Percentiles rank a stretch among this genome's conserved stretches.
These are phyloP conservation scores for Ommatoiulus sabulosus DNA, from an alignment of 2,888 invertebrate genomes.

Conservation along the genomic window DNA sequence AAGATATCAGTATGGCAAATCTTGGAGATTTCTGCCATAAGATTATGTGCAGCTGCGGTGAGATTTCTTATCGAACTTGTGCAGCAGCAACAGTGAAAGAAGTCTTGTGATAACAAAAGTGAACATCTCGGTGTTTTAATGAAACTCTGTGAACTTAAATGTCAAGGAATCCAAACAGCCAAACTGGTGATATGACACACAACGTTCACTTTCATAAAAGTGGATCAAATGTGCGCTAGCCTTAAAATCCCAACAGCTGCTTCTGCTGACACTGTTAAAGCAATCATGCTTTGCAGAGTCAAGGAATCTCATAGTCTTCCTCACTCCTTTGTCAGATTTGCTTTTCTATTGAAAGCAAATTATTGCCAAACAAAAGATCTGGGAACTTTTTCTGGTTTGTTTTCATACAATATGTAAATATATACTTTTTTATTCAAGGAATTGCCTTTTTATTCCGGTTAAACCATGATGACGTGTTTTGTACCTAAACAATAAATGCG, in stretches of 20 bases:
- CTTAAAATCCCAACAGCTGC: background rate
- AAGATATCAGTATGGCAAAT: background rate
- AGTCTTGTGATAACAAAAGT: slow-evolving; percentile 17
- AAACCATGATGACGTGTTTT: slow-evolving; percentile 2
- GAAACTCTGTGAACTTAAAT: background rate
- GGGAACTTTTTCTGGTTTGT: slow-evolving; percentile 47
- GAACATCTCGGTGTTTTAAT: background rate
- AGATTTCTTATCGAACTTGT: background rate
- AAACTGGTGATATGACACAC: background rate
- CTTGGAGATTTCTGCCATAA: background rate
- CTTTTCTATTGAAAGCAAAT: slow-evolving; percentile 35
- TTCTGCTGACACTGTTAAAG: background rate
- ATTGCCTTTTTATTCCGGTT: slow-evolving; percentile 22
- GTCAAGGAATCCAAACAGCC: background rate
- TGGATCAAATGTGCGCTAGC: background rate
- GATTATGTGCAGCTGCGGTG: background rate
- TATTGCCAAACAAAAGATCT: slow-evolving; percentile 37
- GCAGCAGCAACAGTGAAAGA: background rate
- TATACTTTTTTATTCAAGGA: slow-evolving; percentile 53
- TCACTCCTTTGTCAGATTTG: slow-evolving; percentile 9
- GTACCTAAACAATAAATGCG: slow-evolving; percentile 29
- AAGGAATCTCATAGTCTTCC: slow-evolving; percentile 32
- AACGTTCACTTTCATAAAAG: background rate
- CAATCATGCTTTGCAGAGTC: background rate
- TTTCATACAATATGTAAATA: slow-evolving; percentile 49